These are phyloP conservation scores for Troglohyphantes excavatus DNA, from an alignment of 2,888 invertebrate genomes.

Conservation along the genomic window DNA sequence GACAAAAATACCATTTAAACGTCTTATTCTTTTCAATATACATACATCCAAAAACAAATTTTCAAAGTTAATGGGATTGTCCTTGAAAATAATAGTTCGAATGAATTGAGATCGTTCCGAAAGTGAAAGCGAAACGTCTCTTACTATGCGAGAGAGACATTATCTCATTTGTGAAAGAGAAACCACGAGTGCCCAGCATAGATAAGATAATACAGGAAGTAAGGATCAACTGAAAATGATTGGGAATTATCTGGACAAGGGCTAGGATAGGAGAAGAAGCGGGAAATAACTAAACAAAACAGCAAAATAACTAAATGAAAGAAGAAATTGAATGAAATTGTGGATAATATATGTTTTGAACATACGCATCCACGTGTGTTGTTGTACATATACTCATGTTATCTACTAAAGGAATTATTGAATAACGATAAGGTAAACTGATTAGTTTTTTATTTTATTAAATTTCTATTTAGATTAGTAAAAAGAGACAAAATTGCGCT, in stretches of 20 bases:
- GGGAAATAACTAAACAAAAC: neutral
- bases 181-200: neutral
- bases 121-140: conserved; percentile 18
- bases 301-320: neutral
- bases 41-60: neutral
- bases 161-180: conserved; percentile 9
- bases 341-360: too few species aligned
- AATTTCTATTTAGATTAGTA: too few species aligned
- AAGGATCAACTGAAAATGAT: neutral
- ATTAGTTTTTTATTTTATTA: too few species aligned
- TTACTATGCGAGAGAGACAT: neutral
- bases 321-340: neutral
- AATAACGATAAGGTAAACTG: too few species aligned
- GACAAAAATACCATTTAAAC: too few species aligned
- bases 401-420: too few species aligned
- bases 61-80: neutral
- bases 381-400: too few species aligned
- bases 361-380: too few species aligned
- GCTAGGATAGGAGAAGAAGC: neutral
- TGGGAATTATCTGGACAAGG: neutral
- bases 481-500: too few species aligned
- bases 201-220: conserved; percentile 9
- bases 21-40: neutral
- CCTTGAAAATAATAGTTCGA: neutral
- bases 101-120: neutral